A percentile compares a stretch with the other conserved stretches of the same genome.
These are phyloP conservation scores for Labroides dimidiatus DNA, from an alignment of 2,797 vertebrate genomes.

Conservation along the genomic window DNA sequence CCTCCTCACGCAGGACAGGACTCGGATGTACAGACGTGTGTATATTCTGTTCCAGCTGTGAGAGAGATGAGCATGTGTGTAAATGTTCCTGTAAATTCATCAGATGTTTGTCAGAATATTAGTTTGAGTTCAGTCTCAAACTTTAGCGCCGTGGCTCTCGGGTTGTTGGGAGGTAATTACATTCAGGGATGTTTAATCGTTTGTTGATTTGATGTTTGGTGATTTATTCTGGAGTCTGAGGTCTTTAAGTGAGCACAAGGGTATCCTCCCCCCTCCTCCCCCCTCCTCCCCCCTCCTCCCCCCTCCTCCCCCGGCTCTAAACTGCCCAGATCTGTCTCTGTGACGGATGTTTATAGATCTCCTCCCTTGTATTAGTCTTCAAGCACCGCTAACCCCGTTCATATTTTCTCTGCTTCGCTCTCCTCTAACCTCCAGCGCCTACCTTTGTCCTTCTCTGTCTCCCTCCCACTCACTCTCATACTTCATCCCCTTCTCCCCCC, in stretches of 20 bases:
- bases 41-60: too few species aligned
- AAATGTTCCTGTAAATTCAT: neutral
- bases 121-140: neutral
- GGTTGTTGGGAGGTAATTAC: neutral
- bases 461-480: slow-evolving; percentile 33
- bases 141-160: neutral
- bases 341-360: slow-evolving; percentile 34
- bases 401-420: slow-evolving; percentile 20
- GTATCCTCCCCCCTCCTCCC: neutral
- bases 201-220: slow-evolving; percentile 1
- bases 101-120: too few species aligned
- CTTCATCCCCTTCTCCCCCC: slow-evolving; percentile 17
- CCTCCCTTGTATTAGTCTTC: slow-evolving; percentile 11
- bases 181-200: neutral
- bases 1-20: too few species aligned
- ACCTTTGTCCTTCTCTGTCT: slow-evolving; percentile 40
- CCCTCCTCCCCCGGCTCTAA: slow-evolving; percentile 23
- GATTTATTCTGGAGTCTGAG: slow-evolving; percentile 32
- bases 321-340: slow-evolving; percentile 36
- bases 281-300: neutral
- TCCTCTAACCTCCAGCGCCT: slow-evolving; percentile 34
- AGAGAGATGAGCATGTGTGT: neutral
- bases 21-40: too few species aligned
- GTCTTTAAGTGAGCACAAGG: neutral
- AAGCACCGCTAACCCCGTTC: slow-evolving; percentile 30